Percentiles rank a stretch among this genome's conserved stretches.
These are phyloP conservation scores for Thunnus maccoyii DNA, from an alignment of 2,113 vertebrate genomes.

Conservation along the genomic window DNA sequence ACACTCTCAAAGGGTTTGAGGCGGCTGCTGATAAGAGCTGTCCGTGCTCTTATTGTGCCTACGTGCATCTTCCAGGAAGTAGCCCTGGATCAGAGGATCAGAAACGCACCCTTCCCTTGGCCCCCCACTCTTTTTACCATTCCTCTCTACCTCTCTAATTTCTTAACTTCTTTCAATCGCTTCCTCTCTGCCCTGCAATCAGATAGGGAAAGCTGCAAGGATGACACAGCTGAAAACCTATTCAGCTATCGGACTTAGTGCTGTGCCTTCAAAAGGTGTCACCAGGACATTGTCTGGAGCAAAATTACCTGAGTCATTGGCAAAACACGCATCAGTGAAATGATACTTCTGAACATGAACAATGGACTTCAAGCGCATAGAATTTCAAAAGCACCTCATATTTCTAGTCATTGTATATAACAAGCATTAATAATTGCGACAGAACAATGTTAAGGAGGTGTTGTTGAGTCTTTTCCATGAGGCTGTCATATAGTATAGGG, in stretches of 20 bases:
- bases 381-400: neutral
- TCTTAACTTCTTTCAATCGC: constrained; percentile 41
- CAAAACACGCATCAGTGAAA: constrained; percentile 35
- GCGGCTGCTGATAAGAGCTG: constrained; percentile 23
- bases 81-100: constrained; percentile 47
- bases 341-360: constrained; percentile 25
- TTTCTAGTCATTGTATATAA: constrained; percentile 1
- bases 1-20: constrained; percentile 7
- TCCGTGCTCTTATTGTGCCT: constrained; percentile 42
- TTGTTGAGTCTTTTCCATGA: neutral
- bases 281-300: constrained; percentile 11
- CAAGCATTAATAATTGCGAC: neutral
- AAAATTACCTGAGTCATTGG: constrained; percentile 22
- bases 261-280: constrained; percentile 4
- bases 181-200: constrained; percentile 65
- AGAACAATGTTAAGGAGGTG: constrained; percentile 29
- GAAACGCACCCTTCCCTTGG: constrained; percentile 64
- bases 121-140: constrained; percentile 11
- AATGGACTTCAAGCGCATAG: neutral
- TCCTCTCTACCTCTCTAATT: constrained; percentile 36
- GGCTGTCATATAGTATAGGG: constrained; percentile 11
- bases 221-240: constrained; percentile 38
- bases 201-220: constrained; percentile 54
- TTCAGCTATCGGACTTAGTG: constrained; percentile 30
- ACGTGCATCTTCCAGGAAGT: constrained; percentile 67